phyloP scores from a whole-genome alignment of 2,797 vertebrate species.

The Xerus rutilus region DNA sequence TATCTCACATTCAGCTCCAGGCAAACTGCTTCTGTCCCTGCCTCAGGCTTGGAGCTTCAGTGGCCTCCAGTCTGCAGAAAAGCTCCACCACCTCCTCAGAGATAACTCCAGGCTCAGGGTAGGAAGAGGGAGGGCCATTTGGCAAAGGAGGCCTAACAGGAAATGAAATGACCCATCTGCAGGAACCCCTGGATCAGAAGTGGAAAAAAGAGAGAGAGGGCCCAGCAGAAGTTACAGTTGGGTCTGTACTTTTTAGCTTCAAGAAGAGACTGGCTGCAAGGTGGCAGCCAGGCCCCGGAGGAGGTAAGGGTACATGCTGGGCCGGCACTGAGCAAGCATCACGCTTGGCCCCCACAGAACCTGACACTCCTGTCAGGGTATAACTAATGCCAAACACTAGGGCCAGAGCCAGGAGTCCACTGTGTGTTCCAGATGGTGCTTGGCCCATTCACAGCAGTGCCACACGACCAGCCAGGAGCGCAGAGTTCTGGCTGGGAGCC shows the following conservation, averaged over 20 bases:
- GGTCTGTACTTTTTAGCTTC: neutral
- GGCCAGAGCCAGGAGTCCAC: conserved; percentile 33
- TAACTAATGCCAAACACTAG: neutral
- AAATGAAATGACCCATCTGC: conserved; percentile 64
- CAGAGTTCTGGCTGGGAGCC: neutral
- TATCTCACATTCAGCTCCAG: neutral
- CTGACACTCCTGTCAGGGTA: neutral
- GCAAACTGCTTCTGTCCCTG: conserved; percentile 58
- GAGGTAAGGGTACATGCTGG: neutral
- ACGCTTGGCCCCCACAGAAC: neutral
- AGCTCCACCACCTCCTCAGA: neutral
- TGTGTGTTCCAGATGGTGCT: neutral
- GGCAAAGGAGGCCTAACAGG: conserved; percentile 57
- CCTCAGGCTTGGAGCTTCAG: neutral
- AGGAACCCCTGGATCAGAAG: conserved; percentile 56
- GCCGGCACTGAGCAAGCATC: neutral
- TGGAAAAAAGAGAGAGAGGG: neutral
- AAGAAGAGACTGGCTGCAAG: neutral
- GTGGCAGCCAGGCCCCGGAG: neutral
- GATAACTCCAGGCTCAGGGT: neutral
- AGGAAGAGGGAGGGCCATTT: neutral
- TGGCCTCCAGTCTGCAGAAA: conserved; percentile 43
- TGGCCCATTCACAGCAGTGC: neutral
- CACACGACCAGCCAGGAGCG: neutral
- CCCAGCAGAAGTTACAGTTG: neutral